Evolutionary conservation across 37 sponge, comb jelly and placozoan genomes (phyloP).

Genomic region (Lycopodina hypogea): DNA sequence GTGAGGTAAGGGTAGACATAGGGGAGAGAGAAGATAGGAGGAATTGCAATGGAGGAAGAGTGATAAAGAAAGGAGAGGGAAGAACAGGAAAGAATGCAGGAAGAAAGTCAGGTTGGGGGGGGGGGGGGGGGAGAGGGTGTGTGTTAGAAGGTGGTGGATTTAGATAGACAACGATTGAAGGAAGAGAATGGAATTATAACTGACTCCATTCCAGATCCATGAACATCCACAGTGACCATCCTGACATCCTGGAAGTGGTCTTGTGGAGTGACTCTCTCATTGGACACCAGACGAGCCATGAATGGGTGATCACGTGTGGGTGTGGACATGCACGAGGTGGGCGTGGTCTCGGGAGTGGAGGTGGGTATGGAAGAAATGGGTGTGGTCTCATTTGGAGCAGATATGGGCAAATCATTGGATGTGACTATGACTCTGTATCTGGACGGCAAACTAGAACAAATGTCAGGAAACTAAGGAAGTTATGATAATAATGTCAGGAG

Average conservation of each 20-base stretch:
- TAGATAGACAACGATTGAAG: neutral
- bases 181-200: neutral
- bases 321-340: neutral
- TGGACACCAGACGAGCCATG: conserved; percentile 61
- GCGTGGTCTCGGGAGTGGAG: neutral
- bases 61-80: conserved; percentile 2
- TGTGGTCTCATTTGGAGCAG: neutral
- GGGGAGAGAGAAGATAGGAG: neutral
- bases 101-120: neutral
- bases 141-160: neutral
- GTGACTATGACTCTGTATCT: conserved; percentile 17
- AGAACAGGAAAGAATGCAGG: neutral
- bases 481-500: too few relatives aligned
- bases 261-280: conserved; percentile 72
- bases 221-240: conserved; percentile 75
- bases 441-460: conserved; percentile 13
- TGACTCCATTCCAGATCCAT: conserved; percentile 56
- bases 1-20: neutral
- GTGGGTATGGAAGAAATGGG: neutral
- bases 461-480: neutral
- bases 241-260: conserved; percentile 97
- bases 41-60: neutral
- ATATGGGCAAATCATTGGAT: neutral
- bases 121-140: neutral
- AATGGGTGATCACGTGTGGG: conserved; percentile 46